phyloP scores from a whole-genome alignment of 2,888 invertebrate genomes.

The Idaea biselata region DNA sequence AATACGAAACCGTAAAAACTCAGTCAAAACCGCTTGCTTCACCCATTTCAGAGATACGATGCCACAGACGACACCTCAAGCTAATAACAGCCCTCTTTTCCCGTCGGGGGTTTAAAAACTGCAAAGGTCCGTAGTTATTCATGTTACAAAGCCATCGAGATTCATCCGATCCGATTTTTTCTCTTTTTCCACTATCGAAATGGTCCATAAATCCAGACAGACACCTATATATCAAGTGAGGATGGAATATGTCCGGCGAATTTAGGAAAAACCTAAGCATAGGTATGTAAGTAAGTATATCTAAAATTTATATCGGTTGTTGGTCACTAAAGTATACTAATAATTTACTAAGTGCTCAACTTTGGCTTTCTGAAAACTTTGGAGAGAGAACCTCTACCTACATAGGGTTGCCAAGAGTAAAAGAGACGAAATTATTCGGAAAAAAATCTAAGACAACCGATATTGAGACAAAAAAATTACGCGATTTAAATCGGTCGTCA shows the following conservation, averaged over 20 bases:
- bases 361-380: background rate
- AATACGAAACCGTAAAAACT: no score
- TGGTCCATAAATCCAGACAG: background rate
- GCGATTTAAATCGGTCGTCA: no score
- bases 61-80: no score
- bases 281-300: background rate
- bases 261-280: background rate
- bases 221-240: background rate
- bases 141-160: background rate
- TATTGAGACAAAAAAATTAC: no score
- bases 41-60: no score
- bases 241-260: background rate
- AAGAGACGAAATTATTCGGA: no score
- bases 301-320: background rate
- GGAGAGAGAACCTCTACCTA: no score
- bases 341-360: background rate
- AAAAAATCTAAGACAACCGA: no score
- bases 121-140: background rate
- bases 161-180: background rate
- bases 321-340: background rate
- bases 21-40: no score
- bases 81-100: no score
- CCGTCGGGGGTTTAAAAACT: background rate
- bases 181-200: background rate
- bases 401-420: no score